Percentiles rank a stretch among this genome's conserved stretches.
These are phyloP conservation scores for Picus viridis DNA, from an alignment of 2,797 vertebrate genomes.

Conservation along the genomic window DNA sequence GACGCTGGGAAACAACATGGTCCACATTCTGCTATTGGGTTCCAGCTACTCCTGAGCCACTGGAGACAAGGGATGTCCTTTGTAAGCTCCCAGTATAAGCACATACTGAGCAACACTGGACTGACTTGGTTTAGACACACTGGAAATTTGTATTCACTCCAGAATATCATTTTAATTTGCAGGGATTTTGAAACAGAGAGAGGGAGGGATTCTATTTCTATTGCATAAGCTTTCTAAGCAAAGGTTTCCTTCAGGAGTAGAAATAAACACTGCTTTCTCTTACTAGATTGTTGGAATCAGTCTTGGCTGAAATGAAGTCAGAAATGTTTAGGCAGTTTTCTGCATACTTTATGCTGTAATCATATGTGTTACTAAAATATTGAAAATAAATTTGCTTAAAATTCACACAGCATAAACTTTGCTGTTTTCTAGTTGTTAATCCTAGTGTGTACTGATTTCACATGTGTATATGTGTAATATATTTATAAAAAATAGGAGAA, in stretches of 20 bases:
- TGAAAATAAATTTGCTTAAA: neutral
- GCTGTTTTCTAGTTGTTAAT: neutral
- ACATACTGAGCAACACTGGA: neutral
- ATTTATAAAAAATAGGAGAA: neutral
- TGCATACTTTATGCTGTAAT: neutral
- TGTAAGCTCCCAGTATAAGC: neutral
- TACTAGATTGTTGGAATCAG: neutral
- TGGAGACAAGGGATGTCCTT: neutral
- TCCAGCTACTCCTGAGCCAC: neutral
- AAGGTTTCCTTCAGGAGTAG: neutral
- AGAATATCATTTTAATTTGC: neutral
- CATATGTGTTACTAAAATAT: neutral
- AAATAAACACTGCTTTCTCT: neutral
- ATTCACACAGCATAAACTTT: neutral
- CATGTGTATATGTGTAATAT: neutral
- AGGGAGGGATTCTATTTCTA: neutral
- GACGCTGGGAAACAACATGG: neutral
- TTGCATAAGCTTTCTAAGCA: neutral
- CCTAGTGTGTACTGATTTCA: neutral
- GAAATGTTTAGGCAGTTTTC: neutral
- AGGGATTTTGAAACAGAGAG: neutral
- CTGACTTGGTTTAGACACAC: neutral
- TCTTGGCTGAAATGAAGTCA: neutral
- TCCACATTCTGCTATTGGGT: neutral
- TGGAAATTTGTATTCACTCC: neutral